These are phyloP conservation scores for Dasyprocta punctata DNA, from an alignment of 2,113 vertebrate species.

Conservation along the genomic window DNA sequence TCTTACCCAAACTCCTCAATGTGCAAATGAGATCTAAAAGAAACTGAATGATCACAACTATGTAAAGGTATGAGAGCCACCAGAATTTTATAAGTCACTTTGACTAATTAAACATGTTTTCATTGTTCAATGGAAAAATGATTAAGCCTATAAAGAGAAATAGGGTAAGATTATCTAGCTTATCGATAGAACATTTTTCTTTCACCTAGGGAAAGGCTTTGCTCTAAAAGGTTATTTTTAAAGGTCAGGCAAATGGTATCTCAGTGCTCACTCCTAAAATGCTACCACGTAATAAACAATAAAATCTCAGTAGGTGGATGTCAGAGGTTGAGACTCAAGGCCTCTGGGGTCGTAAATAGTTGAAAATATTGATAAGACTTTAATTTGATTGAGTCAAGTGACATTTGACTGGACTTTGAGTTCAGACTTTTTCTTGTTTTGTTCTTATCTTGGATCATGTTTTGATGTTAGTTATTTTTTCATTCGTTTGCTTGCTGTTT, in stretches of 20 bases:
- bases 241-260: conserved; percentile 8
- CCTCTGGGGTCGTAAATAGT: not conserved
- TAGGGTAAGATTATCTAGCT: not conserved
- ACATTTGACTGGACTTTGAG: not conserved
- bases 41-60: not conserved
- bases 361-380: not conserved
- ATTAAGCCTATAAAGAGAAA: not conserved
- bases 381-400: not conserved
- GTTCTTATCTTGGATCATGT: not conserved
- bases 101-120: conserved; percentile 34
- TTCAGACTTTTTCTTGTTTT: not conserved
- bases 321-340: not conserved
- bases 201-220: not conserved
- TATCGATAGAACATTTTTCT: not conserved
- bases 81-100: not conserved
- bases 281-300: not conserved
- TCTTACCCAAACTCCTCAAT: not conserved
- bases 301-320: not conserved
- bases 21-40: not conserved
- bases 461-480: not conserved
- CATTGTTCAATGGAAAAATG: not conserved
- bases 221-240: conserved; percentile 15
- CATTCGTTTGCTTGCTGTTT: not conserved
- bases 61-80: not conserved
- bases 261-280: conserved; percentile 1